These are phyloP conservation scores for Drosophila orosa DNA, from an alignment of 1,140 invertebrate genomes.

Conservation along the genomic window DNA sequence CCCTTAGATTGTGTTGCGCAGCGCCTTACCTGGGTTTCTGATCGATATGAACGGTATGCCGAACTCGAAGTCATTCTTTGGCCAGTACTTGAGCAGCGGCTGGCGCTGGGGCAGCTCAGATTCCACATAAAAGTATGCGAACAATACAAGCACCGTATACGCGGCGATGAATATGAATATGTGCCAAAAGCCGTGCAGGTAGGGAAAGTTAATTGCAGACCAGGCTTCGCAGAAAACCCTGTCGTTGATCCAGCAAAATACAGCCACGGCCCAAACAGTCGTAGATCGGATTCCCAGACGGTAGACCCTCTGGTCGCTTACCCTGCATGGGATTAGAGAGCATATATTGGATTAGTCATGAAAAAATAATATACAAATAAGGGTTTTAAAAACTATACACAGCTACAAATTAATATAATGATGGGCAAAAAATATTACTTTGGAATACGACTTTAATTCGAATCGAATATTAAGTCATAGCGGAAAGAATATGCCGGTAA, in stretches of 20 bases:
- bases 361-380: neutral
- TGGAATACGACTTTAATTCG: neutral
- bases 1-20: slow-evolving; percentile 70
- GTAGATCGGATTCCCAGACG: slow-evolving; percentile 88
- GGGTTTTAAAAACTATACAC: neutral
- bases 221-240: slow-evolving; percentile 91
- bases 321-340: slow-evolving; percentile 84
- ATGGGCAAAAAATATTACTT: neutral
- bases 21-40: slow-evolving; percentile 85
- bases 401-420: neutral
- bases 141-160: slow-evolving; percentile 90
- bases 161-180: slow-evolving; percentile 91
- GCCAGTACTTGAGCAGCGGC: slow-evolving; percentile 90
- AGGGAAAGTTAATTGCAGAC: slow-evolving; percentile 90
- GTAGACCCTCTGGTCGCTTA: slow-evolving; percentile 87
- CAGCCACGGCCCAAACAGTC: slow-evolving; percentile 88
- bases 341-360: slow-evolving; percentile 10
- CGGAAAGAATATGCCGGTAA: too few species aligned
- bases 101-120: slow-evolving; percentile 89
- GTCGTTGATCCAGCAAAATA: slow-evolving; percentile 91
- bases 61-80: slow-evolving; percentile 89
- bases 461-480: too few species aligned
- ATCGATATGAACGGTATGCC: slow-evolving; percentile 90
- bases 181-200: slow-evolving; percentile 92
- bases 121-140: slow-evolving; percentile 91